Evolutionary conservation across 2,888 invertebrate species (phyloP), one percentile per base, ranked within the genome.

Genomic region (Carpatolechia fugitivella): DNA sequence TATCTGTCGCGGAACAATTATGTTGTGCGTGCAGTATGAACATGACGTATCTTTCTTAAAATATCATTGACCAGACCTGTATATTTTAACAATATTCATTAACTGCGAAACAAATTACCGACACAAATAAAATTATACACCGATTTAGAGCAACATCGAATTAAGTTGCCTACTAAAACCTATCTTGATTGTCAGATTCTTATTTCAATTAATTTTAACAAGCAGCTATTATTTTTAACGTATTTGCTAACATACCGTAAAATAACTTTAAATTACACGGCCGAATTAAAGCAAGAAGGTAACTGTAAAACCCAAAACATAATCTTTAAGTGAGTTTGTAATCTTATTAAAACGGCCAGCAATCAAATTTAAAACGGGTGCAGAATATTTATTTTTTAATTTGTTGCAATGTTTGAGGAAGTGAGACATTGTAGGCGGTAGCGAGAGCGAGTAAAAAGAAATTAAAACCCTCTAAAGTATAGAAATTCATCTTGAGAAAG

Each of bases 71-170:
- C n/a, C n/a, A n/a, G n/a, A n/a, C n/a, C n/a, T 40, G 10, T 35
- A 35, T 4, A n/a, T 35, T n/a, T 35, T n/a, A 35, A 35, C 11
- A 35, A 1, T n/a, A 35, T n/a, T n/a, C 10, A n/a, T n/a, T 35
- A 7, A n/a, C n/a, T 3, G 35, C 35, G 73, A 81, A 85, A 86
- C 85, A 78, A 35, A 83, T 85, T 85, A 18, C 82, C 80, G 82
- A 87, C 85, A 75, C 85, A 88, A 87, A n/a, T n/a, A n/a, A n/a
- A n/a, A 89, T 89, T 89, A 88, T 83, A 88, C 76, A 74, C 80
- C 85, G 80, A 76, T 83, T 78, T 74, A 78, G 69, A 74, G 81
- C 76, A 73, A 83, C 76, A 76, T 74, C 1, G 85, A 84, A 87
- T 88, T 85, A 85, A 82, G 78, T 85, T 82, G 82, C 84, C 80